Evolutionary conservation across 2,113 vertebrate species (phyloP).

Genomic region (Centropus bengalensis): DNA sequence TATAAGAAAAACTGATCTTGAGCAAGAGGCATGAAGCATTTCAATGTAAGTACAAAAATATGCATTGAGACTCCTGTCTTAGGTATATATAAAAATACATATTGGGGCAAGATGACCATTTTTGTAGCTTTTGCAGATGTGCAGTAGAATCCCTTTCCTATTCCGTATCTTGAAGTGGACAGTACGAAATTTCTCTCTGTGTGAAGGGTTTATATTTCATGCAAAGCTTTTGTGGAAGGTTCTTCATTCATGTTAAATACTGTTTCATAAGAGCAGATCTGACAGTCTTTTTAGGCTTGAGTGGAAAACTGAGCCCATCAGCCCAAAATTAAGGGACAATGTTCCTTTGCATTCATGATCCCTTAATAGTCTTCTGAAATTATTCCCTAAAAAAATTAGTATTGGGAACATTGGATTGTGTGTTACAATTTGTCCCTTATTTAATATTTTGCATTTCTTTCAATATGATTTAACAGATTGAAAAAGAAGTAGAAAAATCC

Average conservation of each 20-base stretch:
- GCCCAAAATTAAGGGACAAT: neutral
- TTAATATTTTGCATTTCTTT: neutral
- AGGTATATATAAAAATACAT: neutral
- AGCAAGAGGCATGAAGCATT: conserved; percentile 33
- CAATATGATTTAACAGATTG: neutral
- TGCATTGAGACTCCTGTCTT: neutral
- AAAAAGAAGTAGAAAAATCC: neutral
- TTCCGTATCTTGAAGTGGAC: neutral
- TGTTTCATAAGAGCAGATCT: neutral
- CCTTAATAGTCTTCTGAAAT: neutral
- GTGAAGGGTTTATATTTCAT: neutral
- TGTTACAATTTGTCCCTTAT: neutral
- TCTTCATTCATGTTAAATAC: neutral
- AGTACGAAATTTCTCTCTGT: neutral
- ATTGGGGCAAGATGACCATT: neutral
- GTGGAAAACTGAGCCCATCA: neutral
- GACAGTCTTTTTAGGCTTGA: neutral
- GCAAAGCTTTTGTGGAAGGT: neutral
- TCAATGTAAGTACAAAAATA: conserved; percentile 51
- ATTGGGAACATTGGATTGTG: accelerated
- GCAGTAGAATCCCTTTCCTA: neutral
- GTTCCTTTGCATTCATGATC: neutral
- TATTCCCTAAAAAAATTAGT: neutral
- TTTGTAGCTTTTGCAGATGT: neutral
- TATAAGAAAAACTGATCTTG: neutral